Base-by-base conservation (phyloP, 2,113 vertebrate species). In the Nansenia antarctica region DNA sequence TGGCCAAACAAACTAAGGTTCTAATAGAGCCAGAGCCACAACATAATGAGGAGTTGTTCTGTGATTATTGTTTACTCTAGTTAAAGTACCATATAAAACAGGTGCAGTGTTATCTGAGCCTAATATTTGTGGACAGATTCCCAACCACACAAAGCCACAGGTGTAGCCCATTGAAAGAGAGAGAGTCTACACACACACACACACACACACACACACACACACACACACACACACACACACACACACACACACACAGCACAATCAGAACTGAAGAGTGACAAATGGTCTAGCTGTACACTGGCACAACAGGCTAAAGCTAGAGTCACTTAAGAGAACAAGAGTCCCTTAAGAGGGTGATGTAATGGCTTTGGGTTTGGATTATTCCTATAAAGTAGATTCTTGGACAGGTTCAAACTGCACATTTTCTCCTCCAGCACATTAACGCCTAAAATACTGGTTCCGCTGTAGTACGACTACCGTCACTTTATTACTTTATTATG, bases 71-170 rank as follows among this genome's bases (percentile, higher is more conserved):
- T 90, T 92, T 89, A 82, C 74, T 69, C 34, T 64, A 73, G 74
- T 73, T 80, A 77, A 75, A 80, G 72, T 77, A 74, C 76, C 71
- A 80, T 72, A 78, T 1, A 63, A 79, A 58, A 79, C 85, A 92
- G 81, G 89, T 87, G 81, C 77, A 87, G 73, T 47, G 45, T 72
- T 86, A 87, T 77, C 78, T 60, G 65, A 71, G 70, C 55, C 65
- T 52, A 29, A 59, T 70, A 65, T 80, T 47, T 67, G 73, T 67
- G 72, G 81, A 80, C 63, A 49, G 76, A 72, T 72, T 88, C 87
- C 86, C n/a, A n/a, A n/a, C n/a, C n/a, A n/a, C n/a, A n/a, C n/a
- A 87, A 84, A 67, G 76, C 67, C 62, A 72, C 85, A 87, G 88
- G 80, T 88, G 84, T 76, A 81, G n/a, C n/a, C n/a, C n/a, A n/a